Conservation (phyloP, 2,888 invertebrate species). For the Philereme vetulata region DNA sequence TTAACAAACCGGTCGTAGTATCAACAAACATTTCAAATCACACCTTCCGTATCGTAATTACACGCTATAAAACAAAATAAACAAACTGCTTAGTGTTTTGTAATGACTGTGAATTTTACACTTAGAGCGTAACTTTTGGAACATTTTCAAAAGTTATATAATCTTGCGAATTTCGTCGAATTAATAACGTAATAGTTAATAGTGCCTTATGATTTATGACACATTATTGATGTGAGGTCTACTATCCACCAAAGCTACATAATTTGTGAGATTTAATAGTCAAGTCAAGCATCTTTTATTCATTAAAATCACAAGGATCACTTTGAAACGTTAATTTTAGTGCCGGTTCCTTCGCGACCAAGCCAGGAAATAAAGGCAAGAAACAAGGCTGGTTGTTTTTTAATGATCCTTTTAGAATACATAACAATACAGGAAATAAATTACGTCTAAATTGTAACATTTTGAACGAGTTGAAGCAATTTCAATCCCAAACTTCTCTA, state of each 20-base stretch:
- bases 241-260: constrained; percentile 3
- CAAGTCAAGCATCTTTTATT: too few relatives aligned
- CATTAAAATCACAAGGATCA: too few relatives aligned
- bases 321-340: too few relatives aligned
- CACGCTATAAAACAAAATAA: constrained; percentile 43
- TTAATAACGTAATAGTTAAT: constrained; percentile 45
- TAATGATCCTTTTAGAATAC: too few relatives aligned
- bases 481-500: too few relatives aligned
- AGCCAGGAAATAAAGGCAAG: too few relatives aligned
- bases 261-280: background rate
- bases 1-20: constrained; percentile 30
- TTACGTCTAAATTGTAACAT: too few relatives aligned
- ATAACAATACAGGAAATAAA: too few relatives aligned
- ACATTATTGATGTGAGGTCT: constrained; percentile 10
- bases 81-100: constrained; percentile 40
- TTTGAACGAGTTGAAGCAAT: too few relatives aligned
- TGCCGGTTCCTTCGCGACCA: too few relatives aligned
- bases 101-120: constrained; percentile 47
- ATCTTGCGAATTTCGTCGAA: constrained; percentile 52
- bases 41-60: constrained; percentile 37
- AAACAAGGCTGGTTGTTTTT: too few relatives aligned
- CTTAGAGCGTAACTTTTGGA: constrained; percentile 33
- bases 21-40: constrained; percentile 38
- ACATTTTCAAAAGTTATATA: constrained; percentile 46
- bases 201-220: constrained; percentile 70